Conservation (phyloP, 2,888 invertebrate species). For the Poecilobothrus nobilitatus region DNA sequence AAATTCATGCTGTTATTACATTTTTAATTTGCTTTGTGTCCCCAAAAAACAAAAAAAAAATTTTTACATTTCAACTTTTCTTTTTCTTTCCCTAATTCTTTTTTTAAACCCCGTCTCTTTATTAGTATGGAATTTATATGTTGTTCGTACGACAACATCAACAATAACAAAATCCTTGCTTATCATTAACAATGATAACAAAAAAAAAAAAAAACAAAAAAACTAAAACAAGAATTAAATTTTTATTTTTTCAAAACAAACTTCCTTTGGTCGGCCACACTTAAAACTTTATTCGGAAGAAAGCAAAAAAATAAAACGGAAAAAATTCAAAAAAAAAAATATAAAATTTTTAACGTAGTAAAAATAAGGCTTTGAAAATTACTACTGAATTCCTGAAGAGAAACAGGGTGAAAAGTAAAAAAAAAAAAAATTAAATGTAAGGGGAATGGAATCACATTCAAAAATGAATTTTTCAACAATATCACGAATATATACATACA, state of each 20-base stretch:
- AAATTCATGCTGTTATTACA: background rate
- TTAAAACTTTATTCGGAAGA: background rate
- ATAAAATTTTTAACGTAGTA: no score
- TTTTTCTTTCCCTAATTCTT: background rate
- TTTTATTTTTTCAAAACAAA: background rate
- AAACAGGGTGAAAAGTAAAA: no score
- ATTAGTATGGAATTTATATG: no score
- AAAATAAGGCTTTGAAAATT: no score
- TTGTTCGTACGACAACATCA: no score
- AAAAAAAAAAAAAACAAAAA: background rate
- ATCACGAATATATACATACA: no score
- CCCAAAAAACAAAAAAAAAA: background rate
- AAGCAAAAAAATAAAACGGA: background rate
- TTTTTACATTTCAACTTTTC: background rate
- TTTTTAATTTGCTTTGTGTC: background rate
- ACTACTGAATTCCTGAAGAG: no score
- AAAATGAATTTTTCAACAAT: no score
- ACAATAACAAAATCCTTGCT: background rate
- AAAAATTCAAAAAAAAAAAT: no score
- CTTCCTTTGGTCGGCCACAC: conserved; percentile 3
- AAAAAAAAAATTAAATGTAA: no score
- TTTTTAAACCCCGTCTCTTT: no score
- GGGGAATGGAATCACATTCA: no score
- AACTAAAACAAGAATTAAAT: background rate
- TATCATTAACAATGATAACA: conserved; percentile 2